phyloP scores from a whole-genome alignment of 2,888 invertebrate species.

The Colletes collaris region DNA sequence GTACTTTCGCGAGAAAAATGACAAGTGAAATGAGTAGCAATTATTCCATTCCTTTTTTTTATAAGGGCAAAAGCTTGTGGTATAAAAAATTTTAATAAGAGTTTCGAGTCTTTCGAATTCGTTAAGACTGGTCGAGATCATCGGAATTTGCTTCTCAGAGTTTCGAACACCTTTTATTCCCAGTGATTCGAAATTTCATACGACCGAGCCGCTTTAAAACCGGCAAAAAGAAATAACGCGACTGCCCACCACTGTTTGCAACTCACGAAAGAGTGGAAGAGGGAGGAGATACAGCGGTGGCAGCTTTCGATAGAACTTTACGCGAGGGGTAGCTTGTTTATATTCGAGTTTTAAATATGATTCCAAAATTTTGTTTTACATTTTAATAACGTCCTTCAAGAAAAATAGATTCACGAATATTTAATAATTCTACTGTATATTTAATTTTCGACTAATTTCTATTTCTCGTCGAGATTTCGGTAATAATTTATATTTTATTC shows the following conservation, averaged over 20 bases:
- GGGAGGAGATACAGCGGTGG: background rate
- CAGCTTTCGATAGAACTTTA: background rate
- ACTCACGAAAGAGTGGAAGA: background rate
- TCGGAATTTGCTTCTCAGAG: background rate
- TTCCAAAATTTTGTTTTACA: background rate
- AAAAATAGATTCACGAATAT: too few relatives aligned
- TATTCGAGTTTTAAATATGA: background rate
- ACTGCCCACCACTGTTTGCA: slow-evolving; percentile 13
- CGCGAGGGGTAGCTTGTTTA: slow-evolving; percentile 1
- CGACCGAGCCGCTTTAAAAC: too few relatives aligned
- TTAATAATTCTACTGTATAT: too few relatives aligned
- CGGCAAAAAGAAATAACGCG: background rate
- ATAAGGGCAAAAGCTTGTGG: too few relatives aligned
- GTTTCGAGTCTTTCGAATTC: background rate
- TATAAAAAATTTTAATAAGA: too few relatives aligned
- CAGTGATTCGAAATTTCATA: slow-evolving; percentile 9
- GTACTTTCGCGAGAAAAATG: too few relatives aligned
- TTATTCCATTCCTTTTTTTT: too few relatives aligned
- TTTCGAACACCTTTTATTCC: background rate
- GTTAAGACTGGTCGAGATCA: background rate
- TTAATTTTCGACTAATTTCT: too few relatives aligned
- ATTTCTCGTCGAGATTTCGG: background rate
- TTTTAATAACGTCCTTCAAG: too few relatives aligned
- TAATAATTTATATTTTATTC: background rate
- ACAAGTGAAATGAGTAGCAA: too few relatives aligned